phyloP scores from a whole-genome alignment of 2,888 invertebrate species.

The Orthosia gracilis region DNA sequence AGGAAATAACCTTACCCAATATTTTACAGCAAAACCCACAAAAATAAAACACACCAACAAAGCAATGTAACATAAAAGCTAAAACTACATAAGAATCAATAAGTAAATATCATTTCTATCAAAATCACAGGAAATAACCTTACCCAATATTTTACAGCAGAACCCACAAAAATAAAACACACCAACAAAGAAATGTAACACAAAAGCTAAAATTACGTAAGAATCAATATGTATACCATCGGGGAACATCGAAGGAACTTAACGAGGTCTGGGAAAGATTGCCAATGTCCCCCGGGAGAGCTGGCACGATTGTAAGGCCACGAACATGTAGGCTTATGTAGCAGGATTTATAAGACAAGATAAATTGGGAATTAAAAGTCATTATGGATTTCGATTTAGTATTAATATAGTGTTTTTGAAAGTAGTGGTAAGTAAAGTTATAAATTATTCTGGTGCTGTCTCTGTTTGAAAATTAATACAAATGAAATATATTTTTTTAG shows the following conservation, averaged over 20 bases:
- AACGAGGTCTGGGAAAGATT: slow-evolving; percentile 58
- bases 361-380: neutral
- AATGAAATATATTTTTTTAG: no score
- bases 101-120: no score
- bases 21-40: no score
- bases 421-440: no score
- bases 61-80: no score
- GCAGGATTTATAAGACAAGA: neutral
- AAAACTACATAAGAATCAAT: no score
- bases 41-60: no score
- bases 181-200: slow-evolving; percentile 10
- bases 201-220: slow-evolving; percentile 51
- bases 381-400: neutral
- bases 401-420: neutral
- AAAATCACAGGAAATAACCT: neutral
- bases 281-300: slow-evolving; percentile 18
- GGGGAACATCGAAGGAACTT: slow-evolving; percentile 22
- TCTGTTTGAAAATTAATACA: no score
- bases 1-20: no score
- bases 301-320: slow-evolving; percentile 12
- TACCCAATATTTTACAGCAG: neutral
- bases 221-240: slow-evolving; percentile 52
- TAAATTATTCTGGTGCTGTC: no score
- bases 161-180: slow-evolving; percentile 4
- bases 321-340: slow-evolving; percentile 12